Evolutionary conservation across 2,888 invertebrate genomes (phyloP).

Genomic region (Nymphalis c-album): DNA sequence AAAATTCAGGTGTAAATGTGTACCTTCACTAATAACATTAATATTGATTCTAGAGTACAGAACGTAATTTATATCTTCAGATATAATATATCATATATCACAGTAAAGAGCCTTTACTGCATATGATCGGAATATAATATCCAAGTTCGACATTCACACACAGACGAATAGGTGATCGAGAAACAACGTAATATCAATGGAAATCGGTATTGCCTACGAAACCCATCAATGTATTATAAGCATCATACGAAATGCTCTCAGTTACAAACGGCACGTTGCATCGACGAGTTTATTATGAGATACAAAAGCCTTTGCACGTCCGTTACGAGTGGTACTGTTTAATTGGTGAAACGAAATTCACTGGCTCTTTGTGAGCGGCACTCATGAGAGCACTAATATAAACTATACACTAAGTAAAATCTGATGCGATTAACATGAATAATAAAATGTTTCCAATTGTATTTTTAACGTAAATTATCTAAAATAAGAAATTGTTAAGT

Average conservation of each 20-base stretch:
- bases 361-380: conserved; percentile 43
- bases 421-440: conserved; percentile 34
- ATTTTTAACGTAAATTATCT: no score
- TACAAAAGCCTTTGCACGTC: conserved; percentile 59
- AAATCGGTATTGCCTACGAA: neutral
- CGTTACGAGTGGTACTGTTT: conserved; percentile 58
- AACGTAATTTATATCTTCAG: no score
- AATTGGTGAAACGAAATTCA: conserved; percentile 55
- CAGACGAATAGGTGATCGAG: neutral
- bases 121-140: no score
- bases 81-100: no score
- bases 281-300: conserved; percentile 59
- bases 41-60: no score
- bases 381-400: conserved; percentile 43
- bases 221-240: conserved; percentile 14
- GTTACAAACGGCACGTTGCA: conserved; percentile 19
- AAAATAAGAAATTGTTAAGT: no score
- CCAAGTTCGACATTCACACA: neutral
- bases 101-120: no score
- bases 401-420: conserved; percentile 43
- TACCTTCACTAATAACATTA: no score
- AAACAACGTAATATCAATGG: neutral
- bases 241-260: conserved; percentile 11
- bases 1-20: no score
- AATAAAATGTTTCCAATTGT: conserved; percentile 20